These are phyloP conservation scores for Paramormyrops kingsleyae DNA, from an alignment of 2,113 vertebrate species.

Conservation along the genomic window DNA sequence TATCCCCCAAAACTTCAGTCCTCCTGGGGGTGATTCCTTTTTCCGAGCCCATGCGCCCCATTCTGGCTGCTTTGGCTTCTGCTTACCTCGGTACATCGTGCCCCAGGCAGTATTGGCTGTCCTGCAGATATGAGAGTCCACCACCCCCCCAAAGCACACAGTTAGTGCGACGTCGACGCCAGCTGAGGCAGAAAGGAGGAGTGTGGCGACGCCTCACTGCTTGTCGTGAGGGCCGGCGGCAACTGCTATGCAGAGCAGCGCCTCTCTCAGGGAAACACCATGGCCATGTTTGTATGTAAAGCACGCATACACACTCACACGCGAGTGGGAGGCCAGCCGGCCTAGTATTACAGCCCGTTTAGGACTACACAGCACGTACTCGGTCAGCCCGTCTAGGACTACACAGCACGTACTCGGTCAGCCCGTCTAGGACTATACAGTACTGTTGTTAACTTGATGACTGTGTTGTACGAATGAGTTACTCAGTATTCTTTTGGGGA, in stretches of 20 bases:
- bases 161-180: neutral
- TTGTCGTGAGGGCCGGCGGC: neutral
- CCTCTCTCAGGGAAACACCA: slow-evolving; percentile 5
- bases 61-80: neutral
- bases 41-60: neutral
- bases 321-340: neutral
- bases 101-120: neutral
- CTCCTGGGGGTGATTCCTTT: neutral
- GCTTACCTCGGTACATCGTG: neutral
- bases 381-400: neutral
- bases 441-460: neutral
- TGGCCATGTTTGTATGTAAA: neutral
- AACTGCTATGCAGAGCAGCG: slow-evolving; percentile 9
- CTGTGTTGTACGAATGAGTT: neutral
- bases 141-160: neutral
- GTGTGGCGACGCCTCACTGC: neutral
- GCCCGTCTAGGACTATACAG: neutral
- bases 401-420: neutral
- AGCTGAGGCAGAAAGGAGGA: neutral
- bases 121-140: neutral
- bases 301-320: neutral
- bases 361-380: neutral
- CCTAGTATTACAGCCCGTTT: neutral
- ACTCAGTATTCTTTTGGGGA: neutral
- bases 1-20: neutral